Percentiles rank a stretch among this genome's conserved stretches.
phyloP scores from a whole-genome alignment of 2,888 invertebrate species.

The Sepiola atlantica region DNA sequence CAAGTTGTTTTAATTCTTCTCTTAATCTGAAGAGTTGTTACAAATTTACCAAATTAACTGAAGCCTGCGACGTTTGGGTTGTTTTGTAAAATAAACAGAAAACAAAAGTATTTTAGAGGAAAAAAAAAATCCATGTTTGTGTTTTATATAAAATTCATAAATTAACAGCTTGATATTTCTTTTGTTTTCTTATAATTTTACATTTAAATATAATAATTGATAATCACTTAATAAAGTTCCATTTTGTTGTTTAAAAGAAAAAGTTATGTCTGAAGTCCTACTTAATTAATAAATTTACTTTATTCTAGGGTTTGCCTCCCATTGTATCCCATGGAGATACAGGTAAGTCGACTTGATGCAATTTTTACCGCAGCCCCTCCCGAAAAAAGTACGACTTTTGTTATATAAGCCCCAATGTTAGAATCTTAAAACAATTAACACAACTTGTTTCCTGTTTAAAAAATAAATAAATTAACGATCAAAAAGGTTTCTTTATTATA shows the following conservation, averaged over 20 bases:
- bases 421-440: too few relatives aligned
- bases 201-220: neutral
- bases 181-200: neutral
- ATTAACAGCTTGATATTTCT: neutral
- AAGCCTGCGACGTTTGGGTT: neutral
- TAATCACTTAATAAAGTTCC: neutral
- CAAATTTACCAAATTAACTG: neutral
- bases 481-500: too few relatives aligned
- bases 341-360: conserved; percentile 38
- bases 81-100: neutral
- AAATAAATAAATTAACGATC: too few relatives aligned
- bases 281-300: neutral
- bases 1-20: neutral
- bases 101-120: neutral
- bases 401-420: too few relatives aligned
- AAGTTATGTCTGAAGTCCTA: neutral
- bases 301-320: conserved; percentile 40
- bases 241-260: neutral
- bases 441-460: too few relatives aligned
- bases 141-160: neutral
- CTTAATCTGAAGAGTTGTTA: neutral
- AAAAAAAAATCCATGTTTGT: neutral
- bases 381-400: too few relatives aligned
- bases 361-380: too few relatives aligned
- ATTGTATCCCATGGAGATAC: conserved; percentile 32